These are phyloP conservation scores for rat (Rattus norvegicus) DNA, from an alignment of 2,113 vertebrate genomes.

Conservation along the genomic window GRCr8 NC_086031.1:88641501-88642000, in stretches of 20 bases:
- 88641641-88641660: not conserved
- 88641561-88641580: not conserved
- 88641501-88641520: not conserved
- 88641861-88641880: not conserved
- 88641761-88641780: not conserved
- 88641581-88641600: not conserved
- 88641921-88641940: not conserved
- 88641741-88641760: no score
- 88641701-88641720: not conserved
- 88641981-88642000: not conserved
- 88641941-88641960: not conserved
- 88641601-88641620: not conserved
- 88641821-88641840: not conserved
- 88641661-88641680: not conserved
- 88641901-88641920: not conserved
- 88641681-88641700: not conserved
- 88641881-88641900: not conserved
- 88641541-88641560: not conserved
- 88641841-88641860: not conserved
- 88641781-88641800: no score
- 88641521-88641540: not conserved
- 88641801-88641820: not conserved
- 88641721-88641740: not conserved
- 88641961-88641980: not conserved
- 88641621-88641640: not conserved